Percentiles rank a stretch among this genome's conserved stretches.
phyloP scores from a whole-genome alignment of 2,888 invertebrate species.

The Drosophila quinaria region DNA sequence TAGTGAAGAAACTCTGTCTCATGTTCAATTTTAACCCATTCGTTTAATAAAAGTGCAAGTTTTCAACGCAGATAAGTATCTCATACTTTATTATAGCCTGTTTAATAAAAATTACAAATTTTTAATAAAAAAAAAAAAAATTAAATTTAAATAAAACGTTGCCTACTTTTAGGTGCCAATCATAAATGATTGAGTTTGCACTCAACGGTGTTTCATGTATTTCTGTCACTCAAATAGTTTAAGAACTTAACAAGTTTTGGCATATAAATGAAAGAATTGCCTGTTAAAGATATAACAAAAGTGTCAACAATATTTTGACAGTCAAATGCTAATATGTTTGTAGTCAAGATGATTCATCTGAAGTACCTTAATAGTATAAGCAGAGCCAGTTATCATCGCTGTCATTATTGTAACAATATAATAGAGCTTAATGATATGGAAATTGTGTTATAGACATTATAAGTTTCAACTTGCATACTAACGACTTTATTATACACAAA shows the following conservation, averaged over 20 bases:
- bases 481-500: constrained; percentile 3
- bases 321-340: constrained; percentile 39
- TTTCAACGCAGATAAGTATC: not conserved
- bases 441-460: not conserved
- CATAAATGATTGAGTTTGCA: constrained; percentile 12
- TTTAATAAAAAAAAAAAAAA: too few species aligned
- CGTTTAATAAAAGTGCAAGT: not conserved
- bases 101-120: too few species aligned
- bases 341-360: constrained; percentile 28
- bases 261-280: constrained; percentile 6
- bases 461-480: not conserved
- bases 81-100: not conserved
- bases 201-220: not conserved
- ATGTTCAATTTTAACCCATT: constrained; percentile 5
- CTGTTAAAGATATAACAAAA: constrained; percentile 16
- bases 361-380: constrained; percentile 1
- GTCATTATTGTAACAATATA: not conserved
- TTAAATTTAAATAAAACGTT: not conserved
- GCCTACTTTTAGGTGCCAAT: constrained; percentile 38
- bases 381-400: not conserved
- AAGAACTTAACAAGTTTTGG: constrained; percentile 8
- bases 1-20: not conserved
- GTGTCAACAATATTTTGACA: constrained; percentile 34
- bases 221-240: not conserved
- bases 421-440: not conserved